phyloP scores from a whole-genome alignment of 2,888 invertebrate species.

The Epinotia brunnichana region DNA sequence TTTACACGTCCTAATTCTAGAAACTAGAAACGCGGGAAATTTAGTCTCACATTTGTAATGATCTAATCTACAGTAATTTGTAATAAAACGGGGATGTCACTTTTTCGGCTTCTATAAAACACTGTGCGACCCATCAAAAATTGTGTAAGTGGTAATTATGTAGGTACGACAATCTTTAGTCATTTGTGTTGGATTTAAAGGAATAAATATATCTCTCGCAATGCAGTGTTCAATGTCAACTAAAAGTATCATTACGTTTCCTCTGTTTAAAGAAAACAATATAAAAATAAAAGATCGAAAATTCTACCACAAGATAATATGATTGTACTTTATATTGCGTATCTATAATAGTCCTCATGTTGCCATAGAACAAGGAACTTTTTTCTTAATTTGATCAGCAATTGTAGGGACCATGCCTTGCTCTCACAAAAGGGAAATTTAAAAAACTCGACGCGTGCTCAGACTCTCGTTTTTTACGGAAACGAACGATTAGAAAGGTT shows the following conservation, averaged over 20 bases:
- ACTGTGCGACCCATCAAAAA: too few species aligned
- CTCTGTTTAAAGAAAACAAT: neutral
- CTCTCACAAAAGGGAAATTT: conserved; percentile 54
- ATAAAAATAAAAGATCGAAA: too few species aligned
- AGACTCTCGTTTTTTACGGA: conserved; percentile 77
- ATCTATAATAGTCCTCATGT: conserved; percentile 58
- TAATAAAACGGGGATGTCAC: too few species aligned
- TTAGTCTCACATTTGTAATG: too few species aligned
- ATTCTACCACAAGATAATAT: neutral
- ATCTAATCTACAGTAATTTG: too few species aligned
- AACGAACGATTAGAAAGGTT: conserved; percentile 62
- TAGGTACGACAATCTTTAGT: neutral
- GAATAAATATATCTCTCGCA: neutral
- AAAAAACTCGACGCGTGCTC: conserved; percentile 74
- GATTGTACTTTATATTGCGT: conserved; percentile 38
- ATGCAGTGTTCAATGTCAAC: neutral
- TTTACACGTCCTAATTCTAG: too few species aligned
- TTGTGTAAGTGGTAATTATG: neutral
- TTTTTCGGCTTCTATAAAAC: too few species aligned
- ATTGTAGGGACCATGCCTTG: conserved; percentile 70
- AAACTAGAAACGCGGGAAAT: too few species aligned
- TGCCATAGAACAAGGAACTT: conserved; percentile 51
- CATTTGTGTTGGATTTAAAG: neutral
- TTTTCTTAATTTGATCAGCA: conserved; percentile 79
- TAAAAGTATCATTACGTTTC: neutral